Conservation (phyloP, 2,113 vertebrate species). For the Macaca nemestrina region DNA sequence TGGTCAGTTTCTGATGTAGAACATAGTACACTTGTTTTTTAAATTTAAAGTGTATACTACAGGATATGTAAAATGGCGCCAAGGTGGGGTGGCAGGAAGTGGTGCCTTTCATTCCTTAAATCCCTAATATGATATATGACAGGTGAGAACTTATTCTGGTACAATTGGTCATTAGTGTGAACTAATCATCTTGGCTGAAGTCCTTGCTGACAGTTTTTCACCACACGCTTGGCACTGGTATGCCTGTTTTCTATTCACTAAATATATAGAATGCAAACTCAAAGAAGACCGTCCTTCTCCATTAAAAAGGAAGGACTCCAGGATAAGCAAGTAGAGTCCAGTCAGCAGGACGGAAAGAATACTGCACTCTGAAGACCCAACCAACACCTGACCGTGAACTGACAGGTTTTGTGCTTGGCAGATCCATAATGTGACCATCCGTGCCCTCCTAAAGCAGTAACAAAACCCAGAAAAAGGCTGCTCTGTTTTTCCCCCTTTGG, state of each 20-base stretch:
- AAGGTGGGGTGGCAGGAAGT: background rate
- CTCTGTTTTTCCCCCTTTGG: background rate
- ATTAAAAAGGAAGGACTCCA: background rate
- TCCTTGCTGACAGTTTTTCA: constrained; percentile 30
- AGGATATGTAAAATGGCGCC: constrained; percentile 35
- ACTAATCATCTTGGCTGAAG: constrained; percentile 20
- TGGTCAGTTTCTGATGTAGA: constrained; percentile 69
- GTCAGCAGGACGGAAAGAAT: background rate
- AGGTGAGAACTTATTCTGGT: constrained; percentile 44
- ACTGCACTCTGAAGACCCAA: constrained; percentile 24
- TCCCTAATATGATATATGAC: background rate
- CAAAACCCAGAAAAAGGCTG: constrained; percentile 17
- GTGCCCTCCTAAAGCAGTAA: constrained; percentile 3
- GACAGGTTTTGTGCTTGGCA: background rate
- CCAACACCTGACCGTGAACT: background rate
- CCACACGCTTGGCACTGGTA: background rate
- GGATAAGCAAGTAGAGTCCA: constrained; percentile 15
- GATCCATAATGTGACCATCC: background rate
- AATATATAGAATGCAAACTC: constrained; percentile 15
- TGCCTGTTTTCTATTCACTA: constrained; percentile 34
- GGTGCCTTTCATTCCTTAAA: constrained; percentile 57
- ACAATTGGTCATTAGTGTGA: background rate
- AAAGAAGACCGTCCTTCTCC: constrained; percentile 33
- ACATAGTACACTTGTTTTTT: constrained; percentile 56
- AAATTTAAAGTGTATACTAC: constrained; percentile 31